A percentile compares a stretch with the other conserved stretches of the same genome.
These are phyloP conservation scores for Microctonus hyperodae DNA, from an alignment of 2,888 invertebrate species.

Conservation along the genomic window DNA sequence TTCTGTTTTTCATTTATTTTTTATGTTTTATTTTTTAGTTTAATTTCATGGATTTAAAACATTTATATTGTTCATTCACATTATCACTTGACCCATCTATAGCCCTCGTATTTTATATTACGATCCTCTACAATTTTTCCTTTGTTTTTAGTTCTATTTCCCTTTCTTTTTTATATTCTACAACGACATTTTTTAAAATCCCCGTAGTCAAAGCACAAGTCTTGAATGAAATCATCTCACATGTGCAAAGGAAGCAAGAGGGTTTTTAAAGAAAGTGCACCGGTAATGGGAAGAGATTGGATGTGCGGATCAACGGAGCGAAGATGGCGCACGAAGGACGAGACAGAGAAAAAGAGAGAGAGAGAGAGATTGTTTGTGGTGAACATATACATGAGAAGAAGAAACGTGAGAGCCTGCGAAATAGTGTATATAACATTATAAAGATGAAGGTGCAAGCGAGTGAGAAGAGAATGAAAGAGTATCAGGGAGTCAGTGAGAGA, in stretches of 20 bases:
- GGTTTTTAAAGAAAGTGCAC: not conserved
- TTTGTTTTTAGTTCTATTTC: conserved; percentile 3
- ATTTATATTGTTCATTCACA: no score
- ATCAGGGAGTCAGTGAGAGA: conserved; percentile 18
- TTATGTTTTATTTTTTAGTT: no score
- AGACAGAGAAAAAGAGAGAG: no score
- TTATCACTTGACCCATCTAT: no score
- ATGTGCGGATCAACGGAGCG: conserved; percentile 4
- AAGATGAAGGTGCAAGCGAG: conserved; percentile 5
- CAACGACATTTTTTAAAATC: conserved; percentile 17
- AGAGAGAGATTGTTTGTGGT: conserved; percentile 21
- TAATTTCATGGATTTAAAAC: no score
- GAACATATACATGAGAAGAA: conserved; percentile 16
- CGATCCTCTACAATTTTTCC: not conserved
- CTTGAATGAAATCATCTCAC: conserved; percentile 33
- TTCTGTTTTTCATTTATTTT: no score
- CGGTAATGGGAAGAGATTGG: conserved; percentile 22
- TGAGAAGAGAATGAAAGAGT: conserved; percentile 18
- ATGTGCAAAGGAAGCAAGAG: conserved; percentile 11
- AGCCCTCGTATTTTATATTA: no score
- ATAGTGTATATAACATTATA: conserved; percentile 9
- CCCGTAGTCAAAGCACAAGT: not conserved
- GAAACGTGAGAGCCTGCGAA: conserved; percentile 32
- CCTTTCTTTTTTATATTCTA: not conserved
- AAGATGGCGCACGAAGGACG: conserved; percentile 3